Base-by-base conservation (phyloP, 2,113 vertebrate genomes). In the Nettapus auritus region DNA sequence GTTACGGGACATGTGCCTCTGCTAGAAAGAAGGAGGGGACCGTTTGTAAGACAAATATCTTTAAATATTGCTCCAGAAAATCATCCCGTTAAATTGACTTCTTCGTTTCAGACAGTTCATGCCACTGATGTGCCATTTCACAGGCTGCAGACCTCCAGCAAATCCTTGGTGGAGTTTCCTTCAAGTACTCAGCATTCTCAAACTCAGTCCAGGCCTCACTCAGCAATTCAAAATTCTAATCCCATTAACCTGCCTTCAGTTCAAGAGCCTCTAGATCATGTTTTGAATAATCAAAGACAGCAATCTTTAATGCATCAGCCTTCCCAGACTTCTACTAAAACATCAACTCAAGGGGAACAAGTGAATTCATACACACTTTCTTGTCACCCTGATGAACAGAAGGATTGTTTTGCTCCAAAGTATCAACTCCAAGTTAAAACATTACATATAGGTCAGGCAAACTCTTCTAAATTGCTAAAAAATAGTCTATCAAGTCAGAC, bases 1-100 rank as follows among this genome's bases (percentile, higher is more conserved):
- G 92, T 95, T 80, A 55, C 90, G 19, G 79, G 98, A 77, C 99
- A 99, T 0, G 98, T 99, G 55, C 99, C 99, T 79, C 98, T 99
- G 29, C 98, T 99, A 83, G 99, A 99, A 97, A 98, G 99, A 82
- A 98, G 99, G 89, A 98, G 99, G 53, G 99, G 99, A 2, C 99
- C 99, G 17, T 97, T 99, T 88, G 98, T 99, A 69, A 98, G 99
- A 31, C 99, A 99, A 52, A 99, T 99, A 98, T 99, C 99, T 95
- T 97, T 99, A 96, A 99, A 99, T 95, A 99, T 99, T 83, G 97
- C 98, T 90, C 98, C 98, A 18, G 99, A 99, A 84, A 98, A 94
- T 96, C 98, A 98, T n/a, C 98, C 97, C 44, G 92, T 91, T 22
- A 98, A 98, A 95, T 93, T 93, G 0, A 83, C 96, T 11, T 42